phyloP scores from a whole-genome alignment of 92 coral and sea anemone genomes.

The Meandrina meandrites region DNA sequence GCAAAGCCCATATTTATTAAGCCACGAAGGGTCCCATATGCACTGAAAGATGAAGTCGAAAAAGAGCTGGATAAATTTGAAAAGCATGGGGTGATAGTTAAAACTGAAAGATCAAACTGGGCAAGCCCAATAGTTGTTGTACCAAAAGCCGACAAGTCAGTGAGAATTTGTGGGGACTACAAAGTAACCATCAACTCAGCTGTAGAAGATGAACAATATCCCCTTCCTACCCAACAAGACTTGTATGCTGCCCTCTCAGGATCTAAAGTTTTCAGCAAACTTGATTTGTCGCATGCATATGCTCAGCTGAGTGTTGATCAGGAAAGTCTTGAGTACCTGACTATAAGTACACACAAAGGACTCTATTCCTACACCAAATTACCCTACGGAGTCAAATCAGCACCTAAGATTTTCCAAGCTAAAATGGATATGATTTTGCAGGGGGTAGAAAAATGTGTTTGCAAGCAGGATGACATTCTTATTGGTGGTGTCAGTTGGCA shows the following conservation, averaged over 20 bases:
- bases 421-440: constrained; percentile 53
- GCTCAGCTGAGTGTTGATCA: constrained; percentile 35
- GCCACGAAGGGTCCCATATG: constrained; percentile 42
- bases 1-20: constrained; percentile 59
- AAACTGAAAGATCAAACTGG: too few species aligned
- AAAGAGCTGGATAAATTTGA: constrained; percentile 31
- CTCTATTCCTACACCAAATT: constrained; percentile 56
- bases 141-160: too few species aligned
- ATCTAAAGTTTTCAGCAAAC: constrained; percentile 54
- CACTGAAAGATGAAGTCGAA: constrained; percentile 43
- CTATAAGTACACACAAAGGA: constrained; percentile 16
- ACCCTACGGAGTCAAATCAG: constrained; percentile 42
- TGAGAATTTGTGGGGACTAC: too few species aligned
- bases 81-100: too few species aligned
- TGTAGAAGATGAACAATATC: too few species aligned
- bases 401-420: constrained; percentile 54
- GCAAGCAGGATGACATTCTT: constrained; percentile 30
- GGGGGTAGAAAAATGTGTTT: constrained; percentile 50
- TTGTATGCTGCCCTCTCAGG: constrained; percentile 51
- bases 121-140: too few species aligned
- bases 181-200: too few species aligned
- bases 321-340: too few species aligned
- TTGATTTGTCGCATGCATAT: constrained; percentile 64
- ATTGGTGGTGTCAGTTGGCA: too few species aligned
- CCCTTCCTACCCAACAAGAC: constrained; percentile 27